Percentiles rank a stretch among this genome's conserved stretches.
phyloP scores from a whole-genome alignment of 2,797 vertebrate species.

The Emydoidea blandingii region DNA sequence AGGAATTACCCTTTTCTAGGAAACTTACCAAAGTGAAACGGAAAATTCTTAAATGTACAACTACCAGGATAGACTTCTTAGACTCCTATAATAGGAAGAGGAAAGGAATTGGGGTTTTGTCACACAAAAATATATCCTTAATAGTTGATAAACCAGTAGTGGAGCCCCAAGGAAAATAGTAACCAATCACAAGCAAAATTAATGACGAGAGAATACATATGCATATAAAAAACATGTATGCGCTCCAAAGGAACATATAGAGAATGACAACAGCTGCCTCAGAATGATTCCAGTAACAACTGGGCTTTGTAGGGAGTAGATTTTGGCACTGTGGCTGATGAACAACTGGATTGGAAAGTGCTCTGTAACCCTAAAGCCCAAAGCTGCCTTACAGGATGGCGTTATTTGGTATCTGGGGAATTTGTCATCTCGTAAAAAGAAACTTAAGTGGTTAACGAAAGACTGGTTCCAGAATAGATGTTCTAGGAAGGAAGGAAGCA shows the following conservation, averaged over 20 bases:
- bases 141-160: conserved; percentile 65
- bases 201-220: background rate
- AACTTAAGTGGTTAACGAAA: background rate
- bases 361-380: background rate
- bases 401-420: background rate
- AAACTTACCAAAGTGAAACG: conserved; percentile 71
- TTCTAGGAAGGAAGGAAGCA: fast-evolving
- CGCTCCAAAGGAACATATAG: background rate
- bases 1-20: conserved; percentile 62
- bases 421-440: background rate
- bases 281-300: background rate
- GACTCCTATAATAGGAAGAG: conserved; percentile 57
- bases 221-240: background rate
- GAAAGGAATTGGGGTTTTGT: conserved; percentile 74
- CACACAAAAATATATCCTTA: conserved; percentile 47
- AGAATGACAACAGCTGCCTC: background rate
- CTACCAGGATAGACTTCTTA: conserved; percentile 59
- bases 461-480: background rate
- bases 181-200: background rate
- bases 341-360: background rate
- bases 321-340: background rate
- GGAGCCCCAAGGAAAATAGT: conserved; percentile 7
- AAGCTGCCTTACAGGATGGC: fast-evolving
- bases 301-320: background rate
- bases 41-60: conserved; percentile 71